Percentiles rank a stretch among this genome's conserved stretches.
These are phyloP conservation scores for Coluber constrictor DNA, from an alignment of 2,797 vertebrate species.

Conservation along the genomic window DNA sequence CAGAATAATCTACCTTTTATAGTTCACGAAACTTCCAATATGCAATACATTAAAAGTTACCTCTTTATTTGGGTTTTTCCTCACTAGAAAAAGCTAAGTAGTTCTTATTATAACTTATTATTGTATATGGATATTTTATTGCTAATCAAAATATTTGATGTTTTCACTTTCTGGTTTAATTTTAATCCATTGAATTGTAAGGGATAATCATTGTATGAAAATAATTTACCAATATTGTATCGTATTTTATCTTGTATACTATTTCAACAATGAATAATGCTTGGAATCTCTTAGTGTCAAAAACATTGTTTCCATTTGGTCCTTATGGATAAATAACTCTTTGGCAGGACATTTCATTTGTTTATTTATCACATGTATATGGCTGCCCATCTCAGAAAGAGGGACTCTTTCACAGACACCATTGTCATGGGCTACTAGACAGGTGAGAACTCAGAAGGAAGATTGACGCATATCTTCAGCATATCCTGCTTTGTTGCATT, in stretches of 20 bases:
- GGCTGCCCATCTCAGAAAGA: neutral
- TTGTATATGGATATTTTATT: neutral
- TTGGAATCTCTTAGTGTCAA: neutral
- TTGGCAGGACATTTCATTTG: neutral
- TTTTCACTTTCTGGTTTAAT: neutral
- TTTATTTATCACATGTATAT: neutral
- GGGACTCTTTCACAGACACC: neutral
- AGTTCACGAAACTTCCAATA: neutral
- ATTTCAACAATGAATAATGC: neutral
- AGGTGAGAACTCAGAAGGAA: conserved; percentile 60
- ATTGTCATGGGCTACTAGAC: conserved; percentile 53
- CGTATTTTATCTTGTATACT: neutral
- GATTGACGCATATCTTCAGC: conserved; percentile 62
- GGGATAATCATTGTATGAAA: neutral
- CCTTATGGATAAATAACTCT: neutral
- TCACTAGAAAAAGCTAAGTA: neutral
- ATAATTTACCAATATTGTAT: neutral
- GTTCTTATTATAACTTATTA: neutral
- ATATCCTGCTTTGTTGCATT: conserved; percentile 60
- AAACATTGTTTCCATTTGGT: neutral
- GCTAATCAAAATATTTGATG: neutral
- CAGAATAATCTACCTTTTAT: neutral
- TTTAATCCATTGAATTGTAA: neutral
- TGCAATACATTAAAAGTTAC: neutral
- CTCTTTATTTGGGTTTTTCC: neutral